Conservation (phyloP, 2,797 vertebrate genomes). For the Leptoclinus maculatus region DNA sequence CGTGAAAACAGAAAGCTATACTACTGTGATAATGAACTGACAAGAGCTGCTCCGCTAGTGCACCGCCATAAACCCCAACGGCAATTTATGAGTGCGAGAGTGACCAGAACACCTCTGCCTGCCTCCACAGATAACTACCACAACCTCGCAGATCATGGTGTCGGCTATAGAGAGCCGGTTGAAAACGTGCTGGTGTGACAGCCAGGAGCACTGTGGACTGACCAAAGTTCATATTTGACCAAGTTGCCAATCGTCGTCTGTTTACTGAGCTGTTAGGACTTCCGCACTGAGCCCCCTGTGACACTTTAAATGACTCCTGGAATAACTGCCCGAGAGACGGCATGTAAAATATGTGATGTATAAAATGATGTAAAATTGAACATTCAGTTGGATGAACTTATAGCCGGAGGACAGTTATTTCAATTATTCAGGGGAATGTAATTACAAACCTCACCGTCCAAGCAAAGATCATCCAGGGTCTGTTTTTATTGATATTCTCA, state of each 20-base stretch:
- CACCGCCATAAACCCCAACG: constrained; percentile 70
- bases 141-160: constrained; percentile 47
- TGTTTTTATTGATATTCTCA: constrained; percentile 83
- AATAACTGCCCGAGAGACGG: constrained; percentile 48
- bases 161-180: constrained; percentile 36
- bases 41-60: constrained; percentile 68
- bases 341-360: constrained; percentile 68
- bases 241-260: constrained; percentile 29
- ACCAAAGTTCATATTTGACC: constrained; percentile 49
- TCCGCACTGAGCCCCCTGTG: constrained; percentile 25
- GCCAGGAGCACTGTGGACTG: constrained; percentile 21
- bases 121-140: constrained; percentile 46
- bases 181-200: constrained; percentile 39
- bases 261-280: constrained; percentile 30
- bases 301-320: constrained; percentile 53
- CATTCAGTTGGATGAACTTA: constrained; percentile 74
- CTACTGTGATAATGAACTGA: constrained; percentile 83
- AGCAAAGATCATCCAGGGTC: constrained; percentile 80
- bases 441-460: constrained; percentile 74
- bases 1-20: constrained; percentile 79
- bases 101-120: constrained; percentile 68
- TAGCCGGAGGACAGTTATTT: constrained; percentile 75
- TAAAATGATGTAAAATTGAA: constrained; percentile 78
- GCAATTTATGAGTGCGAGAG: constrained; percentile 78
- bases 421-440: constrained; percentile 83